These are phyloP conservation scores for Acrossocheilus fasciatus DNA, from an alignment of 2,797 vertebrate species.

Conservation along the genomic window DNA sequence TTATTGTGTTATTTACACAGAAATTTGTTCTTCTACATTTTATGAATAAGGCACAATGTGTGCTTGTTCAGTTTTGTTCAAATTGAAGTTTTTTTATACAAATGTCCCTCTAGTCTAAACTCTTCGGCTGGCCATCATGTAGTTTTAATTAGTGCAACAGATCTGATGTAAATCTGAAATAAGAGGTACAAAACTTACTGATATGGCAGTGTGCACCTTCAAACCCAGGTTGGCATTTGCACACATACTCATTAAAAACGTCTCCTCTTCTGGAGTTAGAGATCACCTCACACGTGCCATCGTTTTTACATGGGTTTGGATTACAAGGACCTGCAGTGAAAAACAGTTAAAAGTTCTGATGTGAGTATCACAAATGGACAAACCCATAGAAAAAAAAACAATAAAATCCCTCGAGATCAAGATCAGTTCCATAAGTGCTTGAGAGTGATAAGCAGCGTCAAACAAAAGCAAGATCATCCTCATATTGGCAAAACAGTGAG, in stretches of 20 bases:
- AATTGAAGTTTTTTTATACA: background rate
- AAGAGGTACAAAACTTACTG: constrained; percentile 80
- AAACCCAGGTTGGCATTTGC: constrained; percentile 86
- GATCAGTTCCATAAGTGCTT: background rate
- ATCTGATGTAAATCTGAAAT: constrained; percentile 39
- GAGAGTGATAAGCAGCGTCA: background rate
- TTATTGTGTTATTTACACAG: background rate
- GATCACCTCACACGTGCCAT: constrained; percentile 81
- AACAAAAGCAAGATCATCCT: background rate
- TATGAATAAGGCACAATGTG: background rate
- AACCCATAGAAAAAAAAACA: background rate
- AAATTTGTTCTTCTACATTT: background rate
- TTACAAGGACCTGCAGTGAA: constrained; percentile 84
- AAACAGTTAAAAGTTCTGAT: background rate
- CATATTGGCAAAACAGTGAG: background rate
- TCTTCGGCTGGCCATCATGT: background rate
- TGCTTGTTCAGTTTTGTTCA: background rate
- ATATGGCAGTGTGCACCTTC: constrained; percentile 90
- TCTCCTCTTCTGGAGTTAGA: constrained; percentile 84
- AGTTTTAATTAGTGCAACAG: constrained; percentile 47
- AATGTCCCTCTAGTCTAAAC: background rate
- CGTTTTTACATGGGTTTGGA: constrained; percentile 90
- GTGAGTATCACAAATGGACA: background rate
- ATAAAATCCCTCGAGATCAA: background rate
- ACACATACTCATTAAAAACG: constrained; percentile 87